Percentiles rank a stretch among this genome's conserved stretches.
Evolutionary conservation across 1,140 invertebrate species (phyloP).

Genomic region (Anadara kagoshimensis): DNA sequence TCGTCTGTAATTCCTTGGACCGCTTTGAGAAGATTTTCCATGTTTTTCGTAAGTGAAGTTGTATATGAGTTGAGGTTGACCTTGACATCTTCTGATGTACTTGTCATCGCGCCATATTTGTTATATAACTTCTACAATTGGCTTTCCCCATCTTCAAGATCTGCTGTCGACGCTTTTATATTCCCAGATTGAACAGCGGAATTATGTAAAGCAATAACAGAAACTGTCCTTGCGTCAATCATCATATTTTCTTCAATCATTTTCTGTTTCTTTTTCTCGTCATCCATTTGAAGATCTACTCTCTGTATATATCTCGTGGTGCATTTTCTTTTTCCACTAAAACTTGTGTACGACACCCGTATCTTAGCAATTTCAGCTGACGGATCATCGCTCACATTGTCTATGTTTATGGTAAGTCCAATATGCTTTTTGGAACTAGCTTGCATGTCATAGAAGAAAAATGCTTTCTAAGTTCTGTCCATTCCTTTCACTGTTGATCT

Average conservation of each 20-base stretch:
- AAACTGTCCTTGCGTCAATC: slow-evolving; percentile 46
- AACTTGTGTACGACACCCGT: slow-evolving; percentile 48
- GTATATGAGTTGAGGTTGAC: slow-evolving; percentile 35
- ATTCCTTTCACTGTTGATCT: background rate
- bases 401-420: slow-evolving; percentile 38
- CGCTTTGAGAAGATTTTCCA: slow-evolving; percentile 42
- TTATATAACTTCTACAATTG: slow-evolving; percentile 36
- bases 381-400: background rate
- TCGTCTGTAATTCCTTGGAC: slow-evolving; percentile 33
- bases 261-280: slow-evolving; percentile 18
- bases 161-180: slow-evolving; percentile 19
- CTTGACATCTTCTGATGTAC: slow-evolving; percentile 1
- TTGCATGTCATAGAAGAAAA: slow-evolving; percentile 58
- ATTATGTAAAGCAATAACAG: slow-evolving; percentile 32
- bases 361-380: slow-evolving; percentile 41
- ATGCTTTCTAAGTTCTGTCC: slow-evolving; percentile 32
- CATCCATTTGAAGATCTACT: slow-evolving; percentile 30
- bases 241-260: slow-evolving; percentile 40
- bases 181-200: slow-evolving; percentile 40
- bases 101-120: slow-evolving; percentile 36
- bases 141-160: slow-evolving; percentile 45
- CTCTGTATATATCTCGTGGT: slow-evolving; percentile 38
- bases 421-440: slow-evolving; percentile 50
- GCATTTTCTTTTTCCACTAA: slow-evolving; percentile 34
- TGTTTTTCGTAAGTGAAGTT: slow-evolving; percentile 41